Base-by-base conservation (phyloP, 2,888 invertebrate genomes). In the Monopis laevigella region DNA sequence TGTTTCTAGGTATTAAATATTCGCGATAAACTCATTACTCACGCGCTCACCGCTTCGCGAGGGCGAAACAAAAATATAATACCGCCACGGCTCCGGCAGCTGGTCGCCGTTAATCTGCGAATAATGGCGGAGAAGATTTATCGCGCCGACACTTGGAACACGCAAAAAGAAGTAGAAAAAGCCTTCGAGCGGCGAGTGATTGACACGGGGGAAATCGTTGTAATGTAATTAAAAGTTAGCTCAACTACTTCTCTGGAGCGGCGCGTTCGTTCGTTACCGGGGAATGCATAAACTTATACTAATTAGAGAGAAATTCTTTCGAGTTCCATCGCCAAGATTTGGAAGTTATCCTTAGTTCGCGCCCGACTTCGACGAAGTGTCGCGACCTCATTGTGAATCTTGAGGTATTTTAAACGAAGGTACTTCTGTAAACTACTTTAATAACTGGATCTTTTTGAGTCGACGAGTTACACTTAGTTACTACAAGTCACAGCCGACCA, bases 341-440 rank as follows among this genome's bases (percentile, higher is more conserved):
- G 67, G 67, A 71, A 75, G 62, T 72, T 50, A 21, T 16, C 21
- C 36, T 19, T 21, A 36, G 36, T 36, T 21, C 21, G 19, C 50
- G 45, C 52, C 55, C 50, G 73, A 74, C 58, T 75, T 72, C 60
- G 64, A 58, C 66, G 62, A 57, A 67, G 65, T 69, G 72, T 72
- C 71, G 64, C 71, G 61, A 69, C 62, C 75, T 78, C 77, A 78
- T 78, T 78, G 74, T 65, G 70, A 77, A 72, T 72, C 69, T 72
- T 66, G 56, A 57, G 61, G 71, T 71, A 32, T 32, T 32, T n/a
- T n/a, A n/a, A n/a, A n/a, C n/a, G n/a, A 74, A n/a, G n/a, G n/a
- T n/a, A n/a, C n/a, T n/a, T n/a, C n/a, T n/a, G n/a, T n/a, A n/a
- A n/a, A n/a, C n/a, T 17, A 32, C 32, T 32, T 32, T 29, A 14